A percentile compares a stretch with the other conserved stretches of the same genome.
Evolutionary conservation across 2,888 invertebrate genomes (phyloP).

Genomic region (Abrostola triplasia): DNA sequence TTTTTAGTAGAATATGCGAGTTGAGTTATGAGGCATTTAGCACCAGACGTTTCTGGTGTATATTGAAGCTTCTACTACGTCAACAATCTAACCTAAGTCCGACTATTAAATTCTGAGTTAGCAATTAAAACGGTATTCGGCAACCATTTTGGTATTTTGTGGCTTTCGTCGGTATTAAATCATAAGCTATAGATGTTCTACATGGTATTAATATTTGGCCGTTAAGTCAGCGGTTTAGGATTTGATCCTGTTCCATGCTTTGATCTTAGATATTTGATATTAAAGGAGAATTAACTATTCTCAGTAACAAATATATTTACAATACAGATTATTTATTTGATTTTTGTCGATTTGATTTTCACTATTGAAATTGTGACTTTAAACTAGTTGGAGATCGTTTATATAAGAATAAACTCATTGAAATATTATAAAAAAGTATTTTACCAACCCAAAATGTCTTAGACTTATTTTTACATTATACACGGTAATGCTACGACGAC

Average conservation of each 20-base stretch:
- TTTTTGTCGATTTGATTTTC: too few relatives aligned
- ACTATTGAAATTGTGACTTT: too few relatives aligned
- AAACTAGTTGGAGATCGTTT: too few relatives aligned
- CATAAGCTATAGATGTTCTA: conserved; percentile 44
- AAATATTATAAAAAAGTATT: too few relatives aligned
- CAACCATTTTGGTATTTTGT: conserved; percentile 52
- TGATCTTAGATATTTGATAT: not conserved
- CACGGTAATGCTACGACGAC: too few relatives aligned
- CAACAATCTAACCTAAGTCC: conserved; percentile 45
- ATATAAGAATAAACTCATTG: too few relatives aligned
- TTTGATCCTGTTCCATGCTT: conserved; percentile 12
- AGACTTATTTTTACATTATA: too few relatives aligned
- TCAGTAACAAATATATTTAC: too few relatives aligned
- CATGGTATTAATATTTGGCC: conserved; percentile 43
- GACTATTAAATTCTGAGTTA: conserved; percentile 40
- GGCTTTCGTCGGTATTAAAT: conserved; percentile 49
- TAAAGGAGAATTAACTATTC: not conserved
- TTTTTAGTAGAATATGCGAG: not conserved
- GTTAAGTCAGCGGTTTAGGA: conserved; percentile 27
- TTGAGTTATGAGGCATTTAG: not conserved
- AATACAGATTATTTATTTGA: too few relatives aligned
- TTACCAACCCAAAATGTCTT: too few relatives aligned
- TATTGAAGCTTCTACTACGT: conserved; percentile 12
- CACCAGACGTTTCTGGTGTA: not conserved
- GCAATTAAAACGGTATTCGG: conserved; percentile 54